Conservation (phyloP, 2,888 invertebrate species). For the Scelioninae gen. 2 region DNA sequence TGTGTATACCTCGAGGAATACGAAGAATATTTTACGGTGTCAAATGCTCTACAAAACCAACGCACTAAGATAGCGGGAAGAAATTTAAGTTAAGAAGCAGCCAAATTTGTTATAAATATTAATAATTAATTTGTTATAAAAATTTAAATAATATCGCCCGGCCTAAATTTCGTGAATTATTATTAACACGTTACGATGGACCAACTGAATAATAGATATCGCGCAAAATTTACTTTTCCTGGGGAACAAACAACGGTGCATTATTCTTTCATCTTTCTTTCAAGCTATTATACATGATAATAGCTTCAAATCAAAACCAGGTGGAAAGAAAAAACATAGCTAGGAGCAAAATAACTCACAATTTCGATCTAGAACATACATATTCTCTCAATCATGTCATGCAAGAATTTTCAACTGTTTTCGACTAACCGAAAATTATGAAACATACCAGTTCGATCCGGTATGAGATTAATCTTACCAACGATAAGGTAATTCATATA, state of each 20-base stretch:
- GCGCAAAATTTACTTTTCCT: conserved; percentile 2
- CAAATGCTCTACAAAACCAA: too few species aligned
- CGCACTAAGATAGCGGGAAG: too few species aligned
- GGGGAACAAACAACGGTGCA: conserved; percentile 4
- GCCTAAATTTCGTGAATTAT: conserved; percentile 2
- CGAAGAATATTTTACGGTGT: too few species aligned
- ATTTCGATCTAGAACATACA: neutral
- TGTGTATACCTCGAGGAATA: too few species aligned
- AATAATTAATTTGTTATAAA: too few species aligned
- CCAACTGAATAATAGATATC: neutral
- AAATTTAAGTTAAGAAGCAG: too few species aligned
- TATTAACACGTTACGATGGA: neutral
- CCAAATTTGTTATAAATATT: too few species aligned
- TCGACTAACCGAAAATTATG: conserved; percentile 5
- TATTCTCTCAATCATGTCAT: neutral
- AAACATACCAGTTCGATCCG: conserved; percentile 9
- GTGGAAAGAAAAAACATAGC: neutral
- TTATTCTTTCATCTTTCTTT: too few species aligned
- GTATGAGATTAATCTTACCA: conserved; percentile 2
- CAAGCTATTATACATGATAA: too few species aligned
- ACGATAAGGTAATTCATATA: neutral
- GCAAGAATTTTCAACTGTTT: neutral
- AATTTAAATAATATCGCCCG: neutral
- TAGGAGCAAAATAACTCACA: too few species aligned
- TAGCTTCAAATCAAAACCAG: too few species aligned